A percentile compares a stretch with the other conserved stretches of the same genome.
Conservation (phyloP, 2,888 invertebrate genomes). For the Aspidiotus rigidus region DNA sequence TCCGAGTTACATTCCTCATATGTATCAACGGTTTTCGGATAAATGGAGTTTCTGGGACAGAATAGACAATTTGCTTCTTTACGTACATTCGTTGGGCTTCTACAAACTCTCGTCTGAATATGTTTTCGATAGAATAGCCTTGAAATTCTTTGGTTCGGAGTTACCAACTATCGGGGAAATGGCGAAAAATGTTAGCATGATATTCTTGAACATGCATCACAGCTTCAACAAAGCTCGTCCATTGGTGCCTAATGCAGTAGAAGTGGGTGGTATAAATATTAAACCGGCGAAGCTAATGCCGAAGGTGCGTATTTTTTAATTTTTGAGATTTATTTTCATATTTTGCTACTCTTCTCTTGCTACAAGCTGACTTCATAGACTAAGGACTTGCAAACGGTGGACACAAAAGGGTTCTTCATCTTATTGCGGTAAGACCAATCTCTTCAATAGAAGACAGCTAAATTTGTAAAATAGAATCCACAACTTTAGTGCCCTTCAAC, state of each 20-base stretch:
- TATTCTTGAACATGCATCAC: slow-evolving; percentile 10
- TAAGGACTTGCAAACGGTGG: too few relatives aligned
- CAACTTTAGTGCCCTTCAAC: too few relatives aligned
- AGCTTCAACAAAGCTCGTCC: background rate
- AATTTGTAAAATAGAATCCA: too few relatives aligned
- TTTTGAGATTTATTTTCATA: too few relatives aligned
- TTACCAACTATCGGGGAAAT: slow-evolving; percentile 6
- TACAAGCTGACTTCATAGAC: too few relatives aligned
- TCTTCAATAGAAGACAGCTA: too few relatives aligned
- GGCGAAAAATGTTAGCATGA: background rate
- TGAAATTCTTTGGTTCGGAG: background rate
- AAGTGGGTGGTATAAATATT: slow-evolving; percentile 19
- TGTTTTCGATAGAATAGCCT: background rate
- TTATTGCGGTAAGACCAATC: too few relatives aligned
- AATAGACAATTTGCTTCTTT: background rate
- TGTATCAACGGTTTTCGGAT: slow-evolving; percentile 20
- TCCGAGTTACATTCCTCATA: slow-evolving; percentile 28
- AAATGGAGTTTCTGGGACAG: slow-evolving; percentile 42
- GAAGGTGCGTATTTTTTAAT: slow-evolving; percentile 13
- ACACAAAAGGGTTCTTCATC: too few relatives aligned
- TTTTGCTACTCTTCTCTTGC: too few relatives aligned
- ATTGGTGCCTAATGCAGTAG: slow-evolving; percentile 12
- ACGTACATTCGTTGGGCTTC: background rate
- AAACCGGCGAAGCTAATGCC: slow-evolving; percentile 8
- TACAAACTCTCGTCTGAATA: background rate